These are phyloP conservation scores for Drosophila histrio DNA, from an alignment of 2,888 invertebrate genomes.

Conservation along the genomic window DNA sequence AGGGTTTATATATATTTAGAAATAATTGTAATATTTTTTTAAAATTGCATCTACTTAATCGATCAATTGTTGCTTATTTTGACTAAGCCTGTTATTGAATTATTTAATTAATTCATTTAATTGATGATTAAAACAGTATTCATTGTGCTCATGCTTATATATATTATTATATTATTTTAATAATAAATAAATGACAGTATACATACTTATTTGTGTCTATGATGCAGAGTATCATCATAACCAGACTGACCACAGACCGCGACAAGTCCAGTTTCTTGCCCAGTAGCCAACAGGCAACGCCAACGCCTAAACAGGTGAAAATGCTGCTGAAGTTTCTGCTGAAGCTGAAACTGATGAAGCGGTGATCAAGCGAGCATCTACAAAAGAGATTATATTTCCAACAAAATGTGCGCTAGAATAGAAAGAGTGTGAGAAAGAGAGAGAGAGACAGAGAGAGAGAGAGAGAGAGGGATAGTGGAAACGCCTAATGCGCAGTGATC, in stretches of 20 bases:
- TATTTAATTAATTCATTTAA: too few species aligned
- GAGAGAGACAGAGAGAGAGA: neutral
- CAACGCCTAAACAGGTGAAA: conserved; percentile 50
- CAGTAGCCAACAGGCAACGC: conserved; percentile 25
- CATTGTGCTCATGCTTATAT: too few species aligned
- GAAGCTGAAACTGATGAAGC: conserved; percentile 63
- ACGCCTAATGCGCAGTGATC: conserved; percentile 62
- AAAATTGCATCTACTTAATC: too few species aligned
- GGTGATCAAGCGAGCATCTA: conserved; percentile 79
- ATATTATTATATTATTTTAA: too few species aligned
- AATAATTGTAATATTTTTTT: too few species aligned
- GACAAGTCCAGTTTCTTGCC: conserved; percentile 9
- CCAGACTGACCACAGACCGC: conserved; percentile 16
- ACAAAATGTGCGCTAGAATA: conserved; percentile 66
- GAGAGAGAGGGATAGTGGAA: conserved; percentile 35
- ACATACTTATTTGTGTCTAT: neutral
- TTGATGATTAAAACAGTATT: too few species aligned
- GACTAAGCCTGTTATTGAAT: too few species aligned
- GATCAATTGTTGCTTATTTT: too few species aligned
- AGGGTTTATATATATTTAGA: too few species aligned
- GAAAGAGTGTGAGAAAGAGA: neutral
- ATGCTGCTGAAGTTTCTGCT: conserved; percentile 16
- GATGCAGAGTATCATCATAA: conserved; percentile 20
- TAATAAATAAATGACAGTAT: neutral
- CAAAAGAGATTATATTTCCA: conserved; percentile 83